Base-by-base conservation (phyloP, 2,797 vertebrate species). In the Peromyscus eremicus region DNA sequence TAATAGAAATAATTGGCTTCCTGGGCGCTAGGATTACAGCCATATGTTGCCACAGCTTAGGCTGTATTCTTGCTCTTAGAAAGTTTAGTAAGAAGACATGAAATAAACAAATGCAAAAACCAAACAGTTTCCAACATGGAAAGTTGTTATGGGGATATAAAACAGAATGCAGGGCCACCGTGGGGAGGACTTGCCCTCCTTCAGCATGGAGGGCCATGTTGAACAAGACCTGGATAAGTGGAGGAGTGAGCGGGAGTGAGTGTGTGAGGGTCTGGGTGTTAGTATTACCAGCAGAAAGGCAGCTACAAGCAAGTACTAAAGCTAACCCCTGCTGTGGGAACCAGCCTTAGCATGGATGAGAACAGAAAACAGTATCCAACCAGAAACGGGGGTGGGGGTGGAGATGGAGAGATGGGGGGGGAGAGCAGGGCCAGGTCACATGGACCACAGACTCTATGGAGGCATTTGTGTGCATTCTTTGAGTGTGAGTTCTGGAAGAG, bases 31-130 rank as follows among this genome's bases (percentile, higher is more conserved):
- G 55, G 55, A 14, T 34, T 62, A 23, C 19, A 64, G 12, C 37
- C 55, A 27, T 6, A 16, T 52, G 23, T 25, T 13, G 3, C 43
- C 88, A 79, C 23, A 66, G 23, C 32, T 62, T 29, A 80, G 60
- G 77, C 64, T 84, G 12, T 32, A 11, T 52, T 96, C 46, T 96
- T 94, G 76, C 49, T 87, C 34, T 79, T n/a, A 25, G n/a, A 10
- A 93, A 94, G 68, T 43, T 88, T 92, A 27, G 19, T 49, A 71
- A 23, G 13, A 92, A 94, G 70, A 95, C n/a, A 66, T 57, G 89
- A 86, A 80, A 68, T 68, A 87, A 73, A 43, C 25, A 92, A 82
- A 82, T 77, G 12, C 62, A 91, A 83, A 94, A 92, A 34, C 49
- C 68, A 88, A 25, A 92, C 62, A 82, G 23, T 93, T 97, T 71